Conservation (phyloP, 1,140 invertebrate genomes). For the Brachionus koreanus region DNA sequence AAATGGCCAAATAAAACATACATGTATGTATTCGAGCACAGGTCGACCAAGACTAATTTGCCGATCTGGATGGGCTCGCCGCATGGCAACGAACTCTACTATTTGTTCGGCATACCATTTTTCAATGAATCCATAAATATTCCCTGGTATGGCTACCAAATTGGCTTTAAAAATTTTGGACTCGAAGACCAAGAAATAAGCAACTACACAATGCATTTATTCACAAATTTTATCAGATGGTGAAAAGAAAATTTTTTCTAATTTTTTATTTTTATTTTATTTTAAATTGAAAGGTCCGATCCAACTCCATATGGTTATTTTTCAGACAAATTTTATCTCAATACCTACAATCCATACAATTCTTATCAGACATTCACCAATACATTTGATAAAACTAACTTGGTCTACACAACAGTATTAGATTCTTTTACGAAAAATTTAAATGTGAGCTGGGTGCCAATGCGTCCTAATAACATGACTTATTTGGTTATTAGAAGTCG, state of each 20-base stretch:
- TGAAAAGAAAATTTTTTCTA: not conserved
- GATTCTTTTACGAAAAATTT: slow-evolving; percentile 36
- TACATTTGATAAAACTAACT: not conserved
- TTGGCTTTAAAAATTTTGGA: slow-evolving; percentile 1
- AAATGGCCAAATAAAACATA: slow-evolving; percentile 49
- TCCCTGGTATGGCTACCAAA: slow-evolving; percentile 39
- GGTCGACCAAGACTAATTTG: slow-evolving; percentile 52
- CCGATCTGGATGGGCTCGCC: slow-evolving; percentile 66
- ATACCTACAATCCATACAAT: slow-evolving; percentile 30
- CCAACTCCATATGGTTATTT: slow-evolving; percentile 15
- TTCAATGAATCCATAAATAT: slow-evolving; percentile 51
- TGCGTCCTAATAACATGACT: slow-evolving; percentile 38
- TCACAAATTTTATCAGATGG: slow-evolving; percentile 40
- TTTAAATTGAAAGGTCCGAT: not conserved
- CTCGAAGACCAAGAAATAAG: slow-evolving; percentile 42
- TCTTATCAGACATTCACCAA: not conserved
- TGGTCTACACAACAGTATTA: not conserved
- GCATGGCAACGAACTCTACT: slow-evolving; percentile 66
- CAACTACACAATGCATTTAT: slow-evolving; percentile 45
- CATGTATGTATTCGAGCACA: slow-evolving; percentile 55
- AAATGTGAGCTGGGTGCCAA: slow-evolving; percentile 32
- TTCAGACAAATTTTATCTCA: not conserved
- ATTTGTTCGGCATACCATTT: slow-evolving; percentile 55
- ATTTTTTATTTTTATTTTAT: not conserved
- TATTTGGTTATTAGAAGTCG: slow-evolving; percentile 25